Conservation (phyloP, 1,140 invertebrate genomes). For the Sminthurinus signatus region DNA sequence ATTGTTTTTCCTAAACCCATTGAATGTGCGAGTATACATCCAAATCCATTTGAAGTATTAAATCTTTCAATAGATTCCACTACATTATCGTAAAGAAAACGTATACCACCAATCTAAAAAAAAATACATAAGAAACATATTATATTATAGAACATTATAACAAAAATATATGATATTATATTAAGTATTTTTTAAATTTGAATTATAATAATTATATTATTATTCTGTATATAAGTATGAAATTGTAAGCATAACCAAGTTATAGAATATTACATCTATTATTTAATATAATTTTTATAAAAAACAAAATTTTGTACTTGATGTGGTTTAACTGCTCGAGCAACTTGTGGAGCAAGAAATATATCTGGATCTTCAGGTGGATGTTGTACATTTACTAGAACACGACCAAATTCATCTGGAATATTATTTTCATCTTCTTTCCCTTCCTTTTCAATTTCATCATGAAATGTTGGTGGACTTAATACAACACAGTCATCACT, state of each 20-base stretch:
- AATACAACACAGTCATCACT: constrained; percentile 71
- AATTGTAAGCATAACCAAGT: no score
- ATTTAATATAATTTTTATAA: not conserved
- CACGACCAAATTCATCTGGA: constrained; percentile 83
- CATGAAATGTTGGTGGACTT: constrained; percentile 55
- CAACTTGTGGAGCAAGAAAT: constrained; percentile 87
- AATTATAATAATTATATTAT: no score
- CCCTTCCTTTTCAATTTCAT: constrained; percentile 54
- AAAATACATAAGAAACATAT: no score
- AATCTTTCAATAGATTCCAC: constrained; percentile 84
- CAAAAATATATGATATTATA: no score
- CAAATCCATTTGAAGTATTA: constrained; percentile 85
- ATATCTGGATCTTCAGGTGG: constrained; percentile 86
- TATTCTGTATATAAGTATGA: no score
- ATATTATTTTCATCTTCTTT: constrained; percentile 79
- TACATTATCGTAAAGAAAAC: constrained; percentile 94
- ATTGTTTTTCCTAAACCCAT: constrained; percentile 99
- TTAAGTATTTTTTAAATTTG: no score
- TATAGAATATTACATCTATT: not conserved
- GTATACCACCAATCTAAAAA: constrained; percentile 82
- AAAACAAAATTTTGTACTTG: constrained; percentile 52
- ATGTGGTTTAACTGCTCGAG: constrained; percentile 90
- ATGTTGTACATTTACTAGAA: constrained; percentile 94
- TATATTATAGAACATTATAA: no score
- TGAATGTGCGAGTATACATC: constrained; percentile 96